Evolutionary conservation across 2,888 invertebrate species (phyloP).

Genomic region (Pheosia tremula): DNA sequence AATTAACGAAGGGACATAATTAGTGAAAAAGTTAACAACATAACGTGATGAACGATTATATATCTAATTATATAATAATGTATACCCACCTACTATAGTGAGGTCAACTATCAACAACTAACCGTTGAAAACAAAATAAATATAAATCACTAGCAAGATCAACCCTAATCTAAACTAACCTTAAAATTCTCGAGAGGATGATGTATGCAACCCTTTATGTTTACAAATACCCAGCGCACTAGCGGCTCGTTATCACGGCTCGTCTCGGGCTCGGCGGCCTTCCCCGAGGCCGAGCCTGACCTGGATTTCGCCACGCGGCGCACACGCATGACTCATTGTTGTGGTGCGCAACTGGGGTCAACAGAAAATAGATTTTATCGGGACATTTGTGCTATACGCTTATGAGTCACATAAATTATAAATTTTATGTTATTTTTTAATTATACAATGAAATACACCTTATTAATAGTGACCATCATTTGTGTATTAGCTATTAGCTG

Average conservation of each 20-base stretch:
- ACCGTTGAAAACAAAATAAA: neutral
- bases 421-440: neutral
- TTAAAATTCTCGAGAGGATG: conserved; percentile 13
- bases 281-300: conserved; percentile 70
- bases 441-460: too few species aligned
- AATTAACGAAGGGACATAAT: too few species aligned
- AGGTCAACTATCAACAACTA: neutral
- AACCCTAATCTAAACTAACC: conserved; percentile 7
- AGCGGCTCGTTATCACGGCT: conserved; percentile 29
- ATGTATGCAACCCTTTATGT: conserved; percentile 27
- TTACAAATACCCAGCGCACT: conserved; percentile 39
- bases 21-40: too few species aligned
- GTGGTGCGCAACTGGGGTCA: conserved; percentile 43
- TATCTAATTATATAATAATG: neutral
- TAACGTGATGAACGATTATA: neutral
- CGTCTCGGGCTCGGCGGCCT: conserved; percentile 56
- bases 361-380: neutral
- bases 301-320: conserved; percentile 64
- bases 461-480: too few species aligned
- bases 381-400: neutral
- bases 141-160: conserved; percentile 6
- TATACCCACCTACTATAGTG: neutral
- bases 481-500: too few species aligned
- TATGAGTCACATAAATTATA: neutral
- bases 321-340: conserved; percentile 68